Evolutionary conservation across 1,140 invertebrate species (phyloP).

Genomic region (Heliconius nattereri): DNA sequence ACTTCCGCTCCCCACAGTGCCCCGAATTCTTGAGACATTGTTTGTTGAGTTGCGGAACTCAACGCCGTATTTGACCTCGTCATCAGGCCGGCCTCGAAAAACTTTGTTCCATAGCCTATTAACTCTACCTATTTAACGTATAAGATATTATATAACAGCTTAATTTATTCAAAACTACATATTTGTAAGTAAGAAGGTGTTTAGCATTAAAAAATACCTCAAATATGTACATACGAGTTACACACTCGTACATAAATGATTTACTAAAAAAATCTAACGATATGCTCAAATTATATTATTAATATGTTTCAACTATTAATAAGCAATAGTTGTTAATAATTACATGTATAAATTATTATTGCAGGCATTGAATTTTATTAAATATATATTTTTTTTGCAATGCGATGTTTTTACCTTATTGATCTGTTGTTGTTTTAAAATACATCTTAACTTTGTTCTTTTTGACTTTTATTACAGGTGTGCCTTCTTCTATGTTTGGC

Average conservation of each 20-base stretch:
- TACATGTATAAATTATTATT: neutral
- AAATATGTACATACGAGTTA: neutral
- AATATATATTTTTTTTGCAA: neutral
- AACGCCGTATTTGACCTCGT: too few species aligned
- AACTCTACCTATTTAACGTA: too few species aligned
- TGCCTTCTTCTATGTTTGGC: constrained; percentile 59
- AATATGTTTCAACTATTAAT: neutral
- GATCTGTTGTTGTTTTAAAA: constrained; percentile 9
- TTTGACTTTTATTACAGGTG: constrained; percentile 54
- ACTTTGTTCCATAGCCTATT: too few species aligned
- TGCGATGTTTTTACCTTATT: neutral
- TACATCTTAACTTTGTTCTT: constrained; percentile 33
- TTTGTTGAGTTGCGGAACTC: too few species aligned
- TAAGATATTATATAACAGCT: neutral
- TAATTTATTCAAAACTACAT: neutral
- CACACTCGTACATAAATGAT: neutral
- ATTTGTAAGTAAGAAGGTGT: neutral
- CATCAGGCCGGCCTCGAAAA: too few species aligned
- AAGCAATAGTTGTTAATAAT: neutral
- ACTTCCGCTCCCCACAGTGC: too few species aligned
- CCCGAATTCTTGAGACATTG: too few species aligned
- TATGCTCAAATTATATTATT: neutral
- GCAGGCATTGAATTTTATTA: neutral
- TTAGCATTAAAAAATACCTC: neutral
- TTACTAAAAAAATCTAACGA: neutral